Conservation (phyloP, 2,888 invertebrate genomes). For the Phorcus lineatus region DNA sequence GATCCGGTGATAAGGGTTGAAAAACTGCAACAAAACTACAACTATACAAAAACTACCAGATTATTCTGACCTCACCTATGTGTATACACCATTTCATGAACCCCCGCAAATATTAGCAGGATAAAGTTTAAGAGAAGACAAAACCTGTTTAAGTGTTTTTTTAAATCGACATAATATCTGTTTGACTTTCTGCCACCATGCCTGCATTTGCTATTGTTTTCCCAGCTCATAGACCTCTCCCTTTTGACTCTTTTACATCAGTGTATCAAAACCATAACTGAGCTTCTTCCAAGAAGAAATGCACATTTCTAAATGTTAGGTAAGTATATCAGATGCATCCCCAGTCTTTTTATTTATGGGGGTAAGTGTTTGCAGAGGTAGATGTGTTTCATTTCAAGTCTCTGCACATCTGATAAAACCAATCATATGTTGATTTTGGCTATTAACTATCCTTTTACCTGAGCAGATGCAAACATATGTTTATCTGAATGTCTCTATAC, state of each 20-base stretch:
- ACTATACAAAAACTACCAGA: no score
- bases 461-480: neutral
- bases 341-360: no score
- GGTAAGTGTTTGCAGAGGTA: no score
- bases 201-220: neutral
- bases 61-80: neutral
- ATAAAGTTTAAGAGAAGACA: neutral
- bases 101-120: neutral
- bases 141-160: neutral
- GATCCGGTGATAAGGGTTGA: no score
- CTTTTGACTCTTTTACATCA: neutral
- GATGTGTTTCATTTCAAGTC: neutral
- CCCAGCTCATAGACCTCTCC: neutral
- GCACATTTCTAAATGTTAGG: neutral
- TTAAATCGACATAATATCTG: neutral
- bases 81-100: neutral
- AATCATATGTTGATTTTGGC: neutral
- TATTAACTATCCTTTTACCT: neutral
- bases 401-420: neutral
- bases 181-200: neutral
- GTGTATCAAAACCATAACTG: neutral
- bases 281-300: neutral
- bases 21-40: no score
- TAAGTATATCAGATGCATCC: neutral
- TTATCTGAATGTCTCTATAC: neutral